Evolutionary conservation across 1,140 invertebrate species (phyloP).

Genomic region (Cydia splendana): DNA sequence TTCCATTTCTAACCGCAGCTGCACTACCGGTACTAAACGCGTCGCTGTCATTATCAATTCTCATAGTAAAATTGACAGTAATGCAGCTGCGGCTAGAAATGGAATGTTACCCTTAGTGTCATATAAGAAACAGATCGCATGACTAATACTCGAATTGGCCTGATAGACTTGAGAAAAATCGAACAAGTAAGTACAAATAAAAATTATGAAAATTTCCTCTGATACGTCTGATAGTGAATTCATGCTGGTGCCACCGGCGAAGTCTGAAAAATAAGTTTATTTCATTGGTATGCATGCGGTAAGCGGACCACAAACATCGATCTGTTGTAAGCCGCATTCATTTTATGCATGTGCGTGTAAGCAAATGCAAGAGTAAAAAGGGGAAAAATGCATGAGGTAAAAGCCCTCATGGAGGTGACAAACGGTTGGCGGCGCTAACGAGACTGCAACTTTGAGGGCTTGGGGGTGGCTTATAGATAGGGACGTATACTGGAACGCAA

Average conservation of each 20-base stretch:
- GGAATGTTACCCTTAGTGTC: no score
- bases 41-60: no score
- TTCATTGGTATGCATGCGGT: slow-evolving; percentile 4
- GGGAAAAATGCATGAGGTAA: slow-evolving; percentile 38
- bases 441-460: slow-evolving; percentile 46
- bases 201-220: not conserved
- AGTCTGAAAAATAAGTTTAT: not conserved
- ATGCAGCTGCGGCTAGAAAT: no score
- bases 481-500: slow-evolving; percentile 24
- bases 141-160: no score
- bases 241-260: not conserved
- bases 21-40: no score
- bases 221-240: not conserved
- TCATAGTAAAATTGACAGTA: no score
- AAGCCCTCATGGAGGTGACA: slow-evolving; percentile 43
- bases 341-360: slow-evolving; percentile 38
- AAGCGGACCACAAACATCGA: slow-evolving; percentile 33
- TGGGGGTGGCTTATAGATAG: slow-evolving; percentile 2
- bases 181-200: not conserved
- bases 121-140: no score
- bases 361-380: slow-evolving; percentile 32
- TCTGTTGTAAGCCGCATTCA: slow-evolving; percentile 40
- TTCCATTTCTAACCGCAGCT: no score
- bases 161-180: not conserved
- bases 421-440: slow-evolving; percentile 43